Base-by-base conservation (phyloP, 2,797 vertebrate species). In the Thalassophryne amazonica region DNA sequence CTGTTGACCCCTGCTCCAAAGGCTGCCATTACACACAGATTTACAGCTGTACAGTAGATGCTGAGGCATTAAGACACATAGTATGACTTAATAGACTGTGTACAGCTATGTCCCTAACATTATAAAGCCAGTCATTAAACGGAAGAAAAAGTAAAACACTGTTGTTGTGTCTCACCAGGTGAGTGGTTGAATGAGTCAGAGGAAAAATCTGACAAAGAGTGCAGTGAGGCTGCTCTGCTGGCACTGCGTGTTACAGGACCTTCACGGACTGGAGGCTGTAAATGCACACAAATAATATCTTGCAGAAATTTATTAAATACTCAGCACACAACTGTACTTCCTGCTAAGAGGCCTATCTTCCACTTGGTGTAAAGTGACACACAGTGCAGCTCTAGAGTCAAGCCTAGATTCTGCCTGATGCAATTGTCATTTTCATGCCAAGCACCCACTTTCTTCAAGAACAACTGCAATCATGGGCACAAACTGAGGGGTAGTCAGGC, bases 191-290 rank as follows among this genome's bases (percentile, higher is more conserved):
- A 97, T 38, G 91, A 87, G 70, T 95, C 93, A 0, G 83, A 89
- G 3, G 93, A 94, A 18, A 92, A 92, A 42, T 93, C 92, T 0
- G 91, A 95, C 0, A 93, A 84, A 62, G 85, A 89, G 81, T 93
- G 88, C 55, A 92, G 87, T 7, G 90, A 89, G 15, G 90, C 90
- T 0, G 92, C 82, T 43, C 86, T 87, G 2, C 83, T 80, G 40
- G 80, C 86, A 6, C 80, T 86, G 45, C 80, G 87, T 15, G 60
- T 89, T 24, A 73, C 34, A 0, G 83, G 31, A 14, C 35, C 54
- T 17, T 53, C 73, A 20, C 96, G 92, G 33, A 96, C 55, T 0
- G 97, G 97, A 57, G 95, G 94, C 96, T 99, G 81, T 28, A 39
- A 61, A 87, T 29, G 69, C 46, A 67, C 28, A 68, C 53, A 60